Conservation (phyloP, 2,113 vertebrate species). For the Ceratotherium simum region DNA sequence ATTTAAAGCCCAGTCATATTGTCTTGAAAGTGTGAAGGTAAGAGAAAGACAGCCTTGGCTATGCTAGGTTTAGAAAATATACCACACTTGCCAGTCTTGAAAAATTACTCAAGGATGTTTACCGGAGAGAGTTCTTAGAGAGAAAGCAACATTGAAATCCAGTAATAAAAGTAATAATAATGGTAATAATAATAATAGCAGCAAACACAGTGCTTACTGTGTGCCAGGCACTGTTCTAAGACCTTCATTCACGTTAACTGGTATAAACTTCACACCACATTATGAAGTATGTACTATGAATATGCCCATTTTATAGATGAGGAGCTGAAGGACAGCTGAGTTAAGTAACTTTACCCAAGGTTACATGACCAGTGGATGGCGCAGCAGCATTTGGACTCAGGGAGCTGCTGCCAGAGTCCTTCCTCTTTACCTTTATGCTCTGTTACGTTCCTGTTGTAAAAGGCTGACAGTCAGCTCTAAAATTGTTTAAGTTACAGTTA, state of each 20-base stretch:
- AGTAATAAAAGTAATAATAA: not conserved
- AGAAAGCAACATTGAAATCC: not conserved
- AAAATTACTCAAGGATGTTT: not conserved
- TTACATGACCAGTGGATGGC: not conserved
- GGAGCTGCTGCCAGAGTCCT: not conserved
- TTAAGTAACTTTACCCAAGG: not conserved
- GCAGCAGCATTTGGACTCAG: not conserved
- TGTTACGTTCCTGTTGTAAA: not conserved
- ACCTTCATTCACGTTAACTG: not conserved
- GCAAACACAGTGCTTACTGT: not conserved
- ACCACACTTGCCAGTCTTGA: not conserved
- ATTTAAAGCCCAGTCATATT: not conserved
- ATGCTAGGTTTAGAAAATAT: not conserved
- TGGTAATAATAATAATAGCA: not conserved
- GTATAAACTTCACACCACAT: not conserved
- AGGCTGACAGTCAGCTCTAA: not conserved
- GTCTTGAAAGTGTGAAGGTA: not conserved
- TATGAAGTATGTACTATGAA: not conserved
- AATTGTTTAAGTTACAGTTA: not conserved
- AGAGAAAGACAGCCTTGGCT: not conserved
- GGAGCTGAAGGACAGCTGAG: not conserved
- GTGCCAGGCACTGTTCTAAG: not conserved
- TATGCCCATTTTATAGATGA: not conserved
- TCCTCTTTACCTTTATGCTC: not conserved
- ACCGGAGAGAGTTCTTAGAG: not conserved